Percentiles rank a stretch among this genome's conserved stretches.
Evolutionary conservation across 1,140 invertebrate genomes (phyloP).

Genomic region (Anthonomus grandis): DNA sequence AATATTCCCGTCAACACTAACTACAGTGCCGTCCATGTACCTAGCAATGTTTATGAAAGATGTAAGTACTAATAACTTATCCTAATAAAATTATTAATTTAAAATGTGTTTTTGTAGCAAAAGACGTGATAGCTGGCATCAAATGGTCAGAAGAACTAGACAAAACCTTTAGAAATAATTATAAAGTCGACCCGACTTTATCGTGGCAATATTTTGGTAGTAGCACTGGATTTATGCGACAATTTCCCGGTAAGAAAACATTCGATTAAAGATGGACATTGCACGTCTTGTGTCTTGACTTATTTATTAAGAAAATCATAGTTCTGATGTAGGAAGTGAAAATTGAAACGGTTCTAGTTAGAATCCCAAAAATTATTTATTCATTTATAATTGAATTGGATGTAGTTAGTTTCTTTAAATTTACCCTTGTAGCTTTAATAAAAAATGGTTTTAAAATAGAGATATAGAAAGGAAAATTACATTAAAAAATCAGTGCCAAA

Average conservation of each 20-base stretch:
- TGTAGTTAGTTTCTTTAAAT: no score
- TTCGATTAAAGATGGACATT: no score
- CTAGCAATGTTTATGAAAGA: slow-evolving; percentile 91
- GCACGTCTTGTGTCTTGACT: not conserved
- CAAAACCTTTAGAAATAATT: slow-evolving; percentile 83
- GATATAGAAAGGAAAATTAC: no score
- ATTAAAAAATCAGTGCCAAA: no score
- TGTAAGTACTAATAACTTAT: slow-evolving; percentile 56
- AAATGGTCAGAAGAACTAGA: slow-evolving; percentile 85
- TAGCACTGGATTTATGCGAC: slow-evolving; percentile 90
- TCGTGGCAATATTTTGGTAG: slow-evolving; percentile 98
- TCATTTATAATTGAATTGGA: no score
- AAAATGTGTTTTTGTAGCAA: slow-evolving; percentile 51
- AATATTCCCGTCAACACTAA: slow-evolving; percentile 77
- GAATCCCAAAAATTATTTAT: no score
- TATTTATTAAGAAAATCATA: not conserved
- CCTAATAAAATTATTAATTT: not conserved
- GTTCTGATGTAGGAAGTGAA: not conserved
- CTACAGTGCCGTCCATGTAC: slow-evolving; percentile 89
- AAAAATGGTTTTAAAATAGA: no score
- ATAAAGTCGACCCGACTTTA: slow-evolving; percentile 80
- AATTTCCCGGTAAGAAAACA: slow-evolving; percentile 73
- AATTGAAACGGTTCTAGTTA: no score
- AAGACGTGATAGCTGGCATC: slow-evolving; percentile 64
- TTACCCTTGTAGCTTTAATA: no score